These are phyloP conservation scores for Hedychridium roseum DNA, from an alignment of 2,888 invertebrate species.

Conservation along the genomic window DNA sequence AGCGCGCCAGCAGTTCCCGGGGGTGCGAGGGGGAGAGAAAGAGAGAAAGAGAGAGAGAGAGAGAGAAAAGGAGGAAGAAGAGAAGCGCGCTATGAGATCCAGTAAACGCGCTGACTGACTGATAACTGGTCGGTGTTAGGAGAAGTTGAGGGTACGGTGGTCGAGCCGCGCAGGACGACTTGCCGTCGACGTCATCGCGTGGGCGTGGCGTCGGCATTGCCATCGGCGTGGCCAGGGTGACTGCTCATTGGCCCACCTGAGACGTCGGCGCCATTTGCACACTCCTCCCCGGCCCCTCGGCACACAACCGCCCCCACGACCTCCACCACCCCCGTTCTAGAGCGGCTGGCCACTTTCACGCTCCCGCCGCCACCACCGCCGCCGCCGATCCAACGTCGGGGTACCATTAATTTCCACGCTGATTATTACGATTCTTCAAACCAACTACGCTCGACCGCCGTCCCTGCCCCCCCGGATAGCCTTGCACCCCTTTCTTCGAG, in stretches of 20 bases:
- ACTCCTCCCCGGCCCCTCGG: slow-evolving; percentile 15
- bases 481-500: background rate
- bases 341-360: slow-evolving; percentile 13
- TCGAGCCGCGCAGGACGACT: slow-evolving; percentile 29
- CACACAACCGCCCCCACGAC: background rate
- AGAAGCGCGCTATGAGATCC: slow-evolving; percentile 26
- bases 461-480: background rate
- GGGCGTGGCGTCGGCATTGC: slow-evolving; percentile 32
- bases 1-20: background rate
- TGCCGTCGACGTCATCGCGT: slow-evolving; percentile 24
- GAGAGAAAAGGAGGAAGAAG: slow-evolving; percentile 3
- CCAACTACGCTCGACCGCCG: background rate
- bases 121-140: slow-evolving; percentile 33
- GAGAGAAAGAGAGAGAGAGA: background rate
- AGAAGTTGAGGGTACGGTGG: slow-evolving; percentile 15
- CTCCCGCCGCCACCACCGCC: slow-evolving; percentile 12
- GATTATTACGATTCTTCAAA: slow-evolving; percentile 50
- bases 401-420: slow-evolving; percentile 50
- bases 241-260: slow-evolving; percentile 34
- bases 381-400: slow-evolving; percentile 19
- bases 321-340: slow-evolving; percentile 4
- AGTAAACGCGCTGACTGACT: slow-evolving; percentile 38
- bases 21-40: background rate
- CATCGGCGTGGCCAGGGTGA: slow-evolving; percentile 18
- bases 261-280: slow-evolving; percentile 43